Evolutionary conservation across 2,113 vertebrate species (phyloP), one percentile per base, ranked within the genome.

Genomic region (Centropus unirufus): DNA sequence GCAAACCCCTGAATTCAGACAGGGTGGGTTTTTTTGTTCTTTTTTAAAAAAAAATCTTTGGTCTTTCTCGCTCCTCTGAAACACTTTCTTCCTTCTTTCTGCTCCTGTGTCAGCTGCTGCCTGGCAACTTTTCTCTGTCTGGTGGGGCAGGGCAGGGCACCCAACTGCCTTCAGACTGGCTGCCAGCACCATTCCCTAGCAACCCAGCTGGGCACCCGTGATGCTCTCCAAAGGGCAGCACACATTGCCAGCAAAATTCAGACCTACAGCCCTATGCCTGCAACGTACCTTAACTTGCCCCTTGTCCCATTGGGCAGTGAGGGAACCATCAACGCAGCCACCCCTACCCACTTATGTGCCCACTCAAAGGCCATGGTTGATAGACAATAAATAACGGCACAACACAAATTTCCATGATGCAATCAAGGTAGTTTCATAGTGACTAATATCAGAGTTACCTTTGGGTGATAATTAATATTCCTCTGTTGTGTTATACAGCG

Each of bases 41-140:
- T 44, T 82, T 83, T 93, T 8, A 36, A 36, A 36, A 36, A 36
- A 36, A 36, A 83, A 82, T 80, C 80, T 91, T 89, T 59, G n/a
- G 54, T 91, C 40, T 79, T 90, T 92, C 30, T 90, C 1, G 4
- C 27, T 87, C 69, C 75, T 72, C 73, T 83, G 51, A 57, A 92
- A 80, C 59, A 76, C 70, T 95, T 78, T 95, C 52, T 80, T 78
- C 62, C 78, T 76, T 83, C 72, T 91, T 95, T 91, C 58, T 97
- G 62, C 78, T 95, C 83, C 52, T 55, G 63, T 95, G 95, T 97
- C 95, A 97, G 87, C 81, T 91, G 96, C 96, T 98, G 97, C 96
- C 96, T 97, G 97, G 97, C 96, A 97, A 98, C 97, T 96, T 97
- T 97, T 97, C 95, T 94, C 88, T 83, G n/a, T 68, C 81, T 93